Conservation (phyloP, 37 sponge, comb jelly and placozoan genomes). For the Dysidea cf. avara region DNA sequence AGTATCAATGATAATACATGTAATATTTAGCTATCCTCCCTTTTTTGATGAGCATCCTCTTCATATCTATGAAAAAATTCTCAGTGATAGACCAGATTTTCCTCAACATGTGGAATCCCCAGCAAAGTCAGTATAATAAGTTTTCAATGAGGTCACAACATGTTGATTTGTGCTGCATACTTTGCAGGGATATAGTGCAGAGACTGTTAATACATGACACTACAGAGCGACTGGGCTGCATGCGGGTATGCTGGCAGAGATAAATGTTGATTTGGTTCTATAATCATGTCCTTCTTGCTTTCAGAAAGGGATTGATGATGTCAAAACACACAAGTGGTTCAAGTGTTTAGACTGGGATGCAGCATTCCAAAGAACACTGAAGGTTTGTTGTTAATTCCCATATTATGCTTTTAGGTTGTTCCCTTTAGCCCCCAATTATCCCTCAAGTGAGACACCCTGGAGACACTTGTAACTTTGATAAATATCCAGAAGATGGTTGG, state of each 20-base stretch:
- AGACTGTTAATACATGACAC: slow-evolving; percentile 73
- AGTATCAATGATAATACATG: too few relatives aligned
- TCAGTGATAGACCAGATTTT: slow-evolving; percentile 82
- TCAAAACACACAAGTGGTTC: slow-evolving; percentile 94
- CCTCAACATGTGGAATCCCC: slow-evolving; percentile 64
- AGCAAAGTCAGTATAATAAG: slow-evolving; percentile 35
- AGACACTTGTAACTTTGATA: slow-evolving; percentile 90
- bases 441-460: slow-evolving; percentile 81
- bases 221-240: slow-evolving; percentile 77
- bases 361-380: slow-evolving; percentile 62
- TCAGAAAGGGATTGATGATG: slow-evolving; percentile 84
- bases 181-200: slow-evolving; percentile 80
- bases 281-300: slow-evolving; percentile 4
- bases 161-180: too few relatives aligned
- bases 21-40: slow-evolving; percentile 91
- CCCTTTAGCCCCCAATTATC: slow-evolving; percentile 70
- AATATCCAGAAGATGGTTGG: slow-evolving; percentile 92
- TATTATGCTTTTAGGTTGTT: too few relatives aligned
- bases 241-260: slow-evolving; percentile 57
- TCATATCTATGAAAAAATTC: slow-evolving; percentile 92
- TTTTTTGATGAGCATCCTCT: slow-evolving; percentile 95
- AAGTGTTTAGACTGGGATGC: slow-evolving; percentile 85
- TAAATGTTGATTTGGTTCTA: neutral
- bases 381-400: slow-evolving; percentile 49
- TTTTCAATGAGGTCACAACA: too few relatives aligned